phyloP scores from a whole-genome alignment of 2,888 invertebrate species.

The Merodon equestris region DNA sequence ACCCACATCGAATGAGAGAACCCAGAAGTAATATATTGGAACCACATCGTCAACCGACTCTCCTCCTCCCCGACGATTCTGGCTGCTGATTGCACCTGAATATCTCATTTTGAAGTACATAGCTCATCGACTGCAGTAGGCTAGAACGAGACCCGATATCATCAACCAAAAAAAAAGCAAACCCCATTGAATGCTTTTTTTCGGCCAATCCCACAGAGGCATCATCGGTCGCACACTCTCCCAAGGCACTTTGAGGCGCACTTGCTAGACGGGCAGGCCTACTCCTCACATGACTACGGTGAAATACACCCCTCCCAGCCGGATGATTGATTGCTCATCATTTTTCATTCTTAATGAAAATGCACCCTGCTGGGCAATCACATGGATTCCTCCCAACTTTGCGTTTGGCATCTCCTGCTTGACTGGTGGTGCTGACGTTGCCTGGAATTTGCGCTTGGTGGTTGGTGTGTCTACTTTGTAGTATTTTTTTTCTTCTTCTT shows the following conservation, averaged over 20 bases:
- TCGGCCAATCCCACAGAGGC: conserved; percentile 64
- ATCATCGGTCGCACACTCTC: conserved; percentile 42
- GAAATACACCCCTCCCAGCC: conserved; percentile 76
- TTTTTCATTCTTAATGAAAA: conserved; percentile 80
- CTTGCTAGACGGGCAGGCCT: conserved; percentile 21
- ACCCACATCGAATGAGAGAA: conserved; percentile 13
- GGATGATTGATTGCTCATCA: conserved; percentile 79
- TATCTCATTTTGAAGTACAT: conserved; percentile 62
- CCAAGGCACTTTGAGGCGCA: conserved; percentile 48
- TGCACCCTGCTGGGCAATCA: conserved; percentile 78
- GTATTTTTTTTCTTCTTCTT: conserved; percentile 17
- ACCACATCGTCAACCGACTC: no score
- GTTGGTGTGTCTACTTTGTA: conserved; percentile 39
- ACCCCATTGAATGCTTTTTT: conserved; percentile 20
- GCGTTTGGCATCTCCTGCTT: conserved; percentile 42
- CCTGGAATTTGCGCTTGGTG: conserved; percentile 52
- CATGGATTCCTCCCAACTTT: conserved; percentile 61
- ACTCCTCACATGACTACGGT: no score
- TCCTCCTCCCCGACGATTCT: conserved; percentile 26
- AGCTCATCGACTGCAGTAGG: conserved; percentile 49
- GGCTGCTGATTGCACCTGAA: conserved; percentile 52
- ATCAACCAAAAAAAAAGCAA: conserved; percentile 17
- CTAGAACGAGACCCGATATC: conserved; percentile 51
- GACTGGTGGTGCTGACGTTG: conserved; percentile 31
- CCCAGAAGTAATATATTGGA: neutral